These are phyloP conservation scores for Heliocidaris tuberculata DNA, from an alignment of 35 echinoderm and acorn worm species.

Conservation along the genomic window DNA sequence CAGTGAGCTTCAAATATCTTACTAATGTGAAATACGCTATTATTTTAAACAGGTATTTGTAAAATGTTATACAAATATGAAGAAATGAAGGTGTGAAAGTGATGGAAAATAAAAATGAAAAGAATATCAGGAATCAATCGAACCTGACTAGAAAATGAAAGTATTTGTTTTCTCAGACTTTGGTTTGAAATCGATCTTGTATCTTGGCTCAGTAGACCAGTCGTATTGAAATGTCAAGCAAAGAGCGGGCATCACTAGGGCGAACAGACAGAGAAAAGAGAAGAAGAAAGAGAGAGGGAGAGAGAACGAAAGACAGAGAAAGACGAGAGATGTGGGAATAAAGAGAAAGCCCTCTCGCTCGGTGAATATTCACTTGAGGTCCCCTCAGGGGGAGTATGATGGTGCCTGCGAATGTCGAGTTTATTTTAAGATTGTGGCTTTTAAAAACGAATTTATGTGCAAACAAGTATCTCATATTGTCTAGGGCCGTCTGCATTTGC, in stretches of 20 bases:
- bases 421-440: slow-evolving; percentile 18
- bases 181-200: neutral
- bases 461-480: slow-evolving; percentile 13
- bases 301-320: neutral
- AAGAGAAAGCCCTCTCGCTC: neutral
- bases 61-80: no score
- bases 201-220: neutral
- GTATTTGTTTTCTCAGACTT: neutral
- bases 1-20: no score
- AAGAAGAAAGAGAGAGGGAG: neutral
- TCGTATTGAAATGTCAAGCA: neutral
- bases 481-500: neutral
- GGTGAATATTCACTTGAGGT: neutral
- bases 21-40: no score
- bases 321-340: neutral
- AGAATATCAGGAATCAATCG: neutral
- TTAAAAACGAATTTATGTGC: slow-evolving; percentile 18
- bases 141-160: neutral
- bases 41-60: neutral
- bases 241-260: neutral
- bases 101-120: neutral
- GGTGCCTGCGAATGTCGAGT: neutral
- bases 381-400: neutral
- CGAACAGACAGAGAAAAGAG: neutral
- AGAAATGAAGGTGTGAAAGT: neutral